Base-by-base conservation (phyloP, 2,797 vertebrate species). In the Helarctos malayanus region DNA sequence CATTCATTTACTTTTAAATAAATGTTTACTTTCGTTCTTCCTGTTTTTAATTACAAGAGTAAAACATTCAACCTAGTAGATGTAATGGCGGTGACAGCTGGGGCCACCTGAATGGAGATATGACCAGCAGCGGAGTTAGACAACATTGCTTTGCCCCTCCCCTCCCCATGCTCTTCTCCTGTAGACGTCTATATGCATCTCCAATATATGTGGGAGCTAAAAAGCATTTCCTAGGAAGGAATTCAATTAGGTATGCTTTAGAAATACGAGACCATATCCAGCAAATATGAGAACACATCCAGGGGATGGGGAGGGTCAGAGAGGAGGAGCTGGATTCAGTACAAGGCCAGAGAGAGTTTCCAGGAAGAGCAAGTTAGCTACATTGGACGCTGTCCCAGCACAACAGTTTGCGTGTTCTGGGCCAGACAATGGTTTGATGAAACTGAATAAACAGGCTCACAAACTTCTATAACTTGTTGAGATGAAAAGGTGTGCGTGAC, bases 1-100 rank as follows among this genome's bases (percentile, higher is more conserved):
- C 49, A 83, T 41, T 69, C 35, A 52, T 90, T 96, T 87, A 83
- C 84, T 84, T 75, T 89, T 41, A 90, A 86, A 56, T n/a, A 38
- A 61, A 59, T 18, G 3, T 23, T 69, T 71, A 2, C 52, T 94
- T 82, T 52, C 45, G 57, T 52, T 93, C 15, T 75, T 87, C 47
- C 15, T 82, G 45, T 57, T 84, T 86, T 59, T 71, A 61, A 59
- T 78, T 29, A 71, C 6, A 69, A 92, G 49, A 92, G 13, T 16
- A 59, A 61, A 92, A 59, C 27, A 25, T 73, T 83, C 41, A 1
- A 45, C 13, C 8, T 71, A 27, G 32, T 27, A 49, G 41, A 68
- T 38, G 35, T 10, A 25, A 14, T 56, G 14, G 23, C 5, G 49
- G 5, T 85, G 32, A 84, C 32, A 38, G 32, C 32, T 52, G 59